Evolutionary conservation across 1,140 invertebrate genomes (phyloP).

Genomic region (Apis mellifera): DNA sequence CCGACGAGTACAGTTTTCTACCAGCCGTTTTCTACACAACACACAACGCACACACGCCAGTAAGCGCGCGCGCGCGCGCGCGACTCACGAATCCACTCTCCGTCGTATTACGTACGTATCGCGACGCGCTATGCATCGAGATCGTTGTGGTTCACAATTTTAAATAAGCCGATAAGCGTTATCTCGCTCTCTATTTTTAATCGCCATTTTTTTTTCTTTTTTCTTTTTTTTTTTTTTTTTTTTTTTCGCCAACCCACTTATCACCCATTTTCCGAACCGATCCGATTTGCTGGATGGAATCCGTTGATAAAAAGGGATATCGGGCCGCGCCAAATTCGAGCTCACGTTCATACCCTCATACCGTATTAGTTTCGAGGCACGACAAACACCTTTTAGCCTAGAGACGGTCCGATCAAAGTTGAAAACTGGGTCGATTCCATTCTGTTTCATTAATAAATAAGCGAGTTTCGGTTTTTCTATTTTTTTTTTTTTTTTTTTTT

Average conservation of each 20-base stretch:
- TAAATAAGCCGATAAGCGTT: too few relatives aligned
- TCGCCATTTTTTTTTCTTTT: too few relatives aligned
- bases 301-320: too few relatives aligned
- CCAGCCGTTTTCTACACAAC: neutral
- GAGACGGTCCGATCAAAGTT: slow-evolving; percentile 1
- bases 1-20: slow-evolving; percentile 40
- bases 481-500: neutral
- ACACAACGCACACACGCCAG: neutral
- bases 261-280: too few relatives aligned
- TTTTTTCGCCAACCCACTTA: too few relatives aligned
- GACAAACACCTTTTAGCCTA: neutral
- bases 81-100: neutral
- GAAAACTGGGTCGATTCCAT: slow-evolving; percentile 12
- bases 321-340: neutral
- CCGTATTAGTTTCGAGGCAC: neutral
- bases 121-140: too few relatives aligned
- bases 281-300: too few relatives aligned
- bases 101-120: too few relatives aligned
- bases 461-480: neutral
- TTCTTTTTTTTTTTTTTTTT: too few relatives aligned
- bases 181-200: too few relatives aligned
- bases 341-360: neutral
- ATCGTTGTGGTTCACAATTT: too few relatives aligned
- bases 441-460: neutral
- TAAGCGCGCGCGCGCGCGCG: slow-evolving; percentile 9